Conservation (phyloP, 2,888 invertebrate species). For the Pachydiplax longipennis region DNA sequence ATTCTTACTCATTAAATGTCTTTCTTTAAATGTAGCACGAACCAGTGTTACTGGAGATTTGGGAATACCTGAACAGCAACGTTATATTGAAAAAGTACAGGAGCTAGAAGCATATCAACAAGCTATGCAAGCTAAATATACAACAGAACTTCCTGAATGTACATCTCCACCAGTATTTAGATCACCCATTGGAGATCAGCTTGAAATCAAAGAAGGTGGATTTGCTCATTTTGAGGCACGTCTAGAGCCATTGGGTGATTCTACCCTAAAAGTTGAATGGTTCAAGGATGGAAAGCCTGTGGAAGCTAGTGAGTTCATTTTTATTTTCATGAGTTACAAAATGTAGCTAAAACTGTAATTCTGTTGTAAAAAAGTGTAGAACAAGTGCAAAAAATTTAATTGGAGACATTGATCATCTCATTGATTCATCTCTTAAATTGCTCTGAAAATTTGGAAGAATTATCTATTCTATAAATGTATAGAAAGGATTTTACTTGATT, state of each 20-base stretch:
- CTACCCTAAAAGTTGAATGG: constrained; percentile 91
- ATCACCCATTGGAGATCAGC: constrained; percentile 86
- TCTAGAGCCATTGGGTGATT: constrained; percentile 90
- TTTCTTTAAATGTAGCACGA: constrained; percentile 62
- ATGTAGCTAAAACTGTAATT: too few species aligned
- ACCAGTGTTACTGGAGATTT: constrained; percentile 86
- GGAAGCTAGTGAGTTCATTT: constrained; percentile 74
- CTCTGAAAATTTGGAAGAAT: too few species aligned
- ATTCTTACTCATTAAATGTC: background rate
- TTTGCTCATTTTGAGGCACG: constrained; percentile 96
- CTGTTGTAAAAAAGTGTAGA: too few species aligned
- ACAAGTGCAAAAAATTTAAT: too few species aligned
- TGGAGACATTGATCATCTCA: too few species aligned
- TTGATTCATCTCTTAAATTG: too few species aligned
- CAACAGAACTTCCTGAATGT: constrained; percentile 81
- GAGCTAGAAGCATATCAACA: constrained; percentile 84
- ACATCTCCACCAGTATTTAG: constrained; percentile 85
- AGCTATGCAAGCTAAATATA: constrained; percentile 80
- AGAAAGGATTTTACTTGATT: too few species aligned
- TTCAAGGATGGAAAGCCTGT: constrained; percentile 88
- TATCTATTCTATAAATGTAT: too few species aligned
- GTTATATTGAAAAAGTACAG: constrained; percentile 91
- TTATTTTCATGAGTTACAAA: background rate
- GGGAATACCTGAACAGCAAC: constrained; percentile 88
- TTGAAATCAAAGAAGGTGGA: constrained; percentile 87